Evolutionary conservation across 2,797 vertebrate genomes (phyloP).

Genomic region (Acrocephalus scirpaceus): DNA sequence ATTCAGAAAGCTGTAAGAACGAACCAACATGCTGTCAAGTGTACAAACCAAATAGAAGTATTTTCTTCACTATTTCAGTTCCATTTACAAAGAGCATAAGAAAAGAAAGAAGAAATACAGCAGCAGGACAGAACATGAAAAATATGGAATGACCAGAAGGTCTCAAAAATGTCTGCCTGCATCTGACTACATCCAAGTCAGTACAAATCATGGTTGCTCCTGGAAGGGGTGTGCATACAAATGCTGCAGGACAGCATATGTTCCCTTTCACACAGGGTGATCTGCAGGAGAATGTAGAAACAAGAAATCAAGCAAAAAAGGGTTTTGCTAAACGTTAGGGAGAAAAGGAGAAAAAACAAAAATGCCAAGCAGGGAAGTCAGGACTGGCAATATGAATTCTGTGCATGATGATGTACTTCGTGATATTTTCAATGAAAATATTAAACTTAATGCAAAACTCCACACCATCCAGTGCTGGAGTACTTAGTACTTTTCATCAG

Average conservation of each 20-base stretch:
- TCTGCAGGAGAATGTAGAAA: background rate
- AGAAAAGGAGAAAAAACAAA: background rate
- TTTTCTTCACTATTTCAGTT: background rate
- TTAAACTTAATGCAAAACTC: background rate
- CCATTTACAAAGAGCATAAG: background rate
- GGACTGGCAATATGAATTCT: background rate
- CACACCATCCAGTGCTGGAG: background rate
- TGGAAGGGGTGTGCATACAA: background rate
- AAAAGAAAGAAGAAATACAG: background rate
- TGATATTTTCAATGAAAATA: conserved; percentile 4
- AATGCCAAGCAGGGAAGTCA: background rate
- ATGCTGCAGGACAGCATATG: background rate
- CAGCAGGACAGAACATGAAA: background rate
- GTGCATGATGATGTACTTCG: background rate
- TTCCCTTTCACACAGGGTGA: background rate
- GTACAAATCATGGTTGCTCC: background rate
- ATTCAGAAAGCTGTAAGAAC: background rate
- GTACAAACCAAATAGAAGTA: background rate
- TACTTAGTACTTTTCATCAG: background rate
- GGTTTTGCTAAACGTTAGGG: background rate
- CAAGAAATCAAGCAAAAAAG: background rate
- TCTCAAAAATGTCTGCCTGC: background rate
- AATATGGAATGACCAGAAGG: background rate
- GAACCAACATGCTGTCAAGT: background rate
- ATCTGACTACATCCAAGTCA: background rate